Base-by-base conservation (phyloP, 2,797 vertebrate species). In the Clarias pachynema region DNA sequence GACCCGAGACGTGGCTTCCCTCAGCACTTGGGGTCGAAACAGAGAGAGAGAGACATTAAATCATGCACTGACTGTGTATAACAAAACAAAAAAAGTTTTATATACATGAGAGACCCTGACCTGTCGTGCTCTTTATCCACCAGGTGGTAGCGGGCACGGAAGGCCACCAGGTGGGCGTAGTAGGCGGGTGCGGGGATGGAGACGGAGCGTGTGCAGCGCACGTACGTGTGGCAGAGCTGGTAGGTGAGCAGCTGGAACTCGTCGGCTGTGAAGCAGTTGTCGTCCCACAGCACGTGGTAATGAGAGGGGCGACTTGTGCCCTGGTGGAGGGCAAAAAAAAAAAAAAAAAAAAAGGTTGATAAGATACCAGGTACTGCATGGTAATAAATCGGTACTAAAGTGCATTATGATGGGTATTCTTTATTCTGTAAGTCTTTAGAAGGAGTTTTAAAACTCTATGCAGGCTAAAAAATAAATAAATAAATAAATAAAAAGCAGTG, bases 51-150 rank as follows among this genome's bases (percentile, higher is more conserved):
- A 31, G 5, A 24, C 4, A n/a, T 56, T 66, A 56, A 31, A 59
- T 59, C 22, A 72, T 40, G 14, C 31, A 40, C 3, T 15, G 29
- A 7, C 57, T 40, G 12, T 78, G 20, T 78, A 37, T 79, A n/a
- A 62, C 16, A 8, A 44, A 37, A 4, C 8, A 14, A 57, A 22
- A 18, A 5, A 14, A 59, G 18, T 7, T 59, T 4, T 1, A 53
- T 5, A 72, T 6, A 49, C 3, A 12, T 7, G 5, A 5, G 31
- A 77, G 26, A 9, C 22, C 26, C 89, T 93, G 91, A 98, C 98
- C 98, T 99, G 97, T 99, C 98, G 83, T 99, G 97, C 90, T 99
- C 98, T 93, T 99, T 99, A 95, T 99, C 98, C 95, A 99, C 97
- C 78, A 99, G 96, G 92, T 99, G 98, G 93, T 99, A 99, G 87